These are phyloP conservation scores for Gandaritis pyraliata DNA, from an alignment of 2,888 invertebrate genomes.

Conservation along the genomic window DNA sequence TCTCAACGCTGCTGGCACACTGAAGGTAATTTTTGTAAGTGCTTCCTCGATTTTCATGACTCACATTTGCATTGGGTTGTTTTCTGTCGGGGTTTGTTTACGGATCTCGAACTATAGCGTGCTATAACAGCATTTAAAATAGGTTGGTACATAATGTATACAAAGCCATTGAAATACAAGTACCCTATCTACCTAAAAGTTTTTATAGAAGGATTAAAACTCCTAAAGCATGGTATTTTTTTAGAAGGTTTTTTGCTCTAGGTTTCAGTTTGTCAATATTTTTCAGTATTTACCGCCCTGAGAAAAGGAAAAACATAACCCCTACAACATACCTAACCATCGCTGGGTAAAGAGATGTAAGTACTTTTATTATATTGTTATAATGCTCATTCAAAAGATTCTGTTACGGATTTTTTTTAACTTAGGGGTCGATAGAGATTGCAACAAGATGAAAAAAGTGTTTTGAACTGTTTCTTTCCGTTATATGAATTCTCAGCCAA, in stretches of 20 bases:
- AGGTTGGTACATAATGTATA: not conserved
- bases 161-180: not conserved
- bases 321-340: too few species aligned
- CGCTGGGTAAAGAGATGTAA: too few species aligned
- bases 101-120: slow-evolving; percentile 37
- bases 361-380: too few species aligned
- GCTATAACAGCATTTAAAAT: not conserved
- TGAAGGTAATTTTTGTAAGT: slow-evolving; percentile 52
- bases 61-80: slow-evolving; percentile 32
- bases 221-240: too few species aligned
- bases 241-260: not conserved
- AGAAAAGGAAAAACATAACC: too few species aligned
- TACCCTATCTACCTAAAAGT: not conserved
- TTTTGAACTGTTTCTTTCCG: too few species aligned
- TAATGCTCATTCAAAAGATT: too few species aligned
- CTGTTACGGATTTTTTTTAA: too few species aligned
- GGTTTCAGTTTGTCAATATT: too few species aligned
- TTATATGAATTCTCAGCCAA: slow-evolving; percentile 12
- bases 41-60: slow-evolving; percentile 40
- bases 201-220: not conserved
- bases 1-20: slow-evolving; percentile 43
- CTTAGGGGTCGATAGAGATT: too few species aligned
- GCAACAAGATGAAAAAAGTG: too few species aligned
- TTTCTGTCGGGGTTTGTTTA: slow-evolving; percentile 36
- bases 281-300: too few species aligned